Conservation (phyloP, 2,888 invertebrate genomes). For the Empis livida region DNA sequence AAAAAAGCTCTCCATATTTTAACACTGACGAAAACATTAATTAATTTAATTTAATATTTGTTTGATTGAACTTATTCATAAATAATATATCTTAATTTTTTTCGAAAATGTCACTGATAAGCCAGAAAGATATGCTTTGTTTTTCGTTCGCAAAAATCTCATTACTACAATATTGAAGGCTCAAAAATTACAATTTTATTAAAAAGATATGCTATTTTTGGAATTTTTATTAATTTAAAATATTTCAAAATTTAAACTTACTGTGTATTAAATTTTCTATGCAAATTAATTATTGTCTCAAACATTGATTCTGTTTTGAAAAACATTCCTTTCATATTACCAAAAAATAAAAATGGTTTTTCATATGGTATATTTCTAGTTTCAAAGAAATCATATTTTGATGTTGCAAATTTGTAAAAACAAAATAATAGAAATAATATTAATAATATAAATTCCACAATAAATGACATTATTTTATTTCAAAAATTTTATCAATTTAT, state of each 20-base stretch:
- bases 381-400: constrained; percentile 19
- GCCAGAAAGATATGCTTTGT: no score
- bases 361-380: constrained; percentile 18
- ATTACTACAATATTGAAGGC: no score
- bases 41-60: no score
- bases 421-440: constrained; percentile 7
- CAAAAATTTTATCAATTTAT: no score
- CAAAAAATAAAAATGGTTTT: constrained; percentile 20
- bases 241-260: neutral
- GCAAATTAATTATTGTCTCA: neutral
- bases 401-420: constrained; percentile 21
- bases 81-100: no score
- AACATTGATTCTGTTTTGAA: constrained; percentile 4
- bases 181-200: neutral
- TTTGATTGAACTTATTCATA: no score
- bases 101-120: no score
- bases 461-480: neutral
- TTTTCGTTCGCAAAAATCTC: no score
- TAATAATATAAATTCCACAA: neutral
- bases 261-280: neutral
- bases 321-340: constrained; percentile 1
- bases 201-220: neutral
- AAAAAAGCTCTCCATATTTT: no score
- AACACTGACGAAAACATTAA: no score
- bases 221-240: neutral